Evolutionary conservation across 2,113 vertebrate species (phyloP).

Genomic region (Miniopterus natalensis): DNA sequence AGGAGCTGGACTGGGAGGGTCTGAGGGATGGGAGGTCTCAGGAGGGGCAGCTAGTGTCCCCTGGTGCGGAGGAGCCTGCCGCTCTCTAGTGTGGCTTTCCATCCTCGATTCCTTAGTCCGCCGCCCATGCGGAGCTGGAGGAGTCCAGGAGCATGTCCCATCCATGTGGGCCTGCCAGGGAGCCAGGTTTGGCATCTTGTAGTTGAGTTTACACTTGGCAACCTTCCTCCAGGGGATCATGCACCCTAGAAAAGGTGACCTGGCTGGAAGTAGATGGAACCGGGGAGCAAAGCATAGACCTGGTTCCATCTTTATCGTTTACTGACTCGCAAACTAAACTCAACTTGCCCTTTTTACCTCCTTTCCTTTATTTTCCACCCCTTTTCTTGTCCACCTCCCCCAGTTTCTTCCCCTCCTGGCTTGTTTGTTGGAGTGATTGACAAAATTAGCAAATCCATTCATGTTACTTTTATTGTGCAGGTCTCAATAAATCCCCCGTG

Average conservation of each 20-base stretch:
- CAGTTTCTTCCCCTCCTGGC: conserved; percentile 2
- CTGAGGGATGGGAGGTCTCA: neutral
- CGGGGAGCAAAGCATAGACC: neutral
- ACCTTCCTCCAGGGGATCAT: neutral
- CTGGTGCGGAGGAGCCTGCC: neutral
- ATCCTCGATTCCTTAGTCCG: neutral
- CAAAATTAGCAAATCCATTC: conserved; percentile 85
- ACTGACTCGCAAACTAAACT: neutral
- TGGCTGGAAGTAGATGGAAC: neutral
- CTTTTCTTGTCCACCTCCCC: neutral
- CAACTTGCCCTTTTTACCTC: neutral
- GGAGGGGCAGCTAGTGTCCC: neutral
- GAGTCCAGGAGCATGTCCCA: neutral
- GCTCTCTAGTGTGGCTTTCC: neutral
- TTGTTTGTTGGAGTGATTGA: conserved; percentile 78
- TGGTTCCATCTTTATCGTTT: fast-evolving
- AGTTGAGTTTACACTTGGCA: neutral
- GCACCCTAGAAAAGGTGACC: neutral
- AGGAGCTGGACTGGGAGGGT: neutral
- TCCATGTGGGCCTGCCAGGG: neutral
- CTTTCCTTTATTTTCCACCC: neutral
- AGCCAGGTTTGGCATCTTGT: neutral
- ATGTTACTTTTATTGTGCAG: conserved; percentile 81
- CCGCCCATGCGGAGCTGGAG: neutral
- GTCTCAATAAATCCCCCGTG: conserved; percentile 82